phyloP scores from a whole-genome alignment of 2,797 vertebrate species.

The Cephalopachus bancanus region DNA sequence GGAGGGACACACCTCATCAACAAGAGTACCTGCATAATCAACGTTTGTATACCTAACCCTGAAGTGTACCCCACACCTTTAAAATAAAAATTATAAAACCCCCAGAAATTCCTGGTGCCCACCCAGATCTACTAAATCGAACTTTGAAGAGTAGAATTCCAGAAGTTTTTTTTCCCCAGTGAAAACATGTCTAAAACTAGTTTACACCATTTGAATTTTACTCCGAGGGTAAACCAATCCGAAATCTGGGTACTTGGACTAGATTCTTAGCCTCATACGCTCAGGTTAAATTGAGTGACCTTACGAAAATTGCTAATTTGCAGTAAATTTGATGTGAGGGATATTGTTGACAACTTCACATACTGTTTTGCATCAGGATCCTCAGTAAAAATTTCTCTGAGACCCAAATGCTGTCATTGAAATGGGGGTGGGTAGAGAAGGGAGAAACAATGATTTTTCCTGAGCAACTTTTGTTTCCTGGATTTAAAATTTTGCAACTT shows the following conservation, averaged over 20 bases:
- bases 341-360: background rate
- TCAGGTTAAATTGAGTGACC: background rate
- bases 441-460: background rate
- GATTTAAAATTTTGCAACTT: background rate
- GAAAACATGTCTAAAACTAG: background rate
- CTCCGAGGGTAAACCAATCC: background rate
- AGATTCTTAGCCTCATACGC: background rate
- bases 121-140: background rate
- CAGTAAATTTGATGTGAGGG: conserved; percentile 2
- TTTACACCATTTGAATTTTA: conserved; percentile 27
- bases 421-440: background rate
- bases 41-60: too few relatives aligned
- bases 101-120: background rate
- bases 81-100: too few relatives aligned
- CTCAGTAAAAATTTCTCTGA: background rate
- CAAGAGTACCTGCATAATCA: too few relatives aligned
- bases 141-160: background rate
- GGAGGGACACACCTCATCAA: too few relatives aligned
- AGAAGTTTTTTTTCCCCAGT: background rate
- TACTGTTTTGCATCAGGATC: background rate
- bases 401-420: background rate
- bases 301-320: conserved; percentile 35
- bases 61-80: too few relatives aligned
- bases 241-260: background rate
- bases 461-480: background rate